Conservation (phyloP, 64 coral and sea anemone species). For the Montipora efflorescens region DNA sequence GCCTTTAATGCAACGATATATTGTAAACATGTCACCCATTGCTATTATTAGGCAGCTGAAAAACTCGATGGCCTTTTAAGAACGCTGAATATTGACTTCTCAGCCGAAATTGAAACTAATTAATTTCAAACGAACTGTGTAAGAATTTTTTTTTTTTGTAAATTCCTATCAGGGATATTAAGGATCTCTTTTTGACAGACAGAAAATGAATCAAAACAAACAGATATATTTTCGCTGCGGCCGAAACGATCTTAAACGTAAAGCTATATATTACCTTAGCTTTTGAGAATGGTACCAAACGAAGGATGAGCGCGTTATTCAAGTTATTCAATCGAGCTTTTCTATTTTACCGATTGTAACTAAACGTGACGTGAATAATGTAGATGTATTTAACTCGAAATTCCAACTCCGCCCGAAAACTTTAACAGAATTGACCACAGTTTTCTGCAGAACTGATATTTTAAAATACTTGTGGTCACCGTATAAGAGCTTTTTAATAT, state of each 20-base stretch:
- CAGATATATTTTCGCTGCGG: slow-evolving; percentile 17
- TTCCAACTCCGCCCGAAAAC: background rate
- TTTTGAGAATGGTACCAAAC: background rate
- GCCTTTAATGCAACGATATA: background rate
- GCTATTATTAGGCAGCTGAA: background rate
- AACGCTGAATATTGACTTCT: background rate
- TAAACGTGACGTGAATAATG: slow-evolving; percentile 29
- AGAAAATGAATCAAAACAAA: slow-evolving; percentile 2
- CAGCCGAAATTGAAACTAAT: background rate
- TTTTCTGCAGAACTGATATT: slow-evolving; percentile 23
- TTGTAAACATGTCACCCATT: background rate
- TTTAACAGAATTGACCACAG: slow-evolving; percentile 31
- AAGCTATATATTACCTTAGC: background rate
- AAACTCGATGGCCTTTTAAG: background rate
- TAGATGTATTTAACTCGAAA: background rate
- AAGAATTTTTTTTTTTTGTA: background rate
- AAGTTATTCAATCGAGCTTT: background rate
- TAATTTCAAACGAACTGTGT: slow-evolving; percentile 1
- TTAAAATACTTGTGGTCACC: slow-evolving; percentile 29
- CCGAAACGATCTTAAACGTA: background rate
- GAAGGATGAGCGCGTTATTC: background rate
- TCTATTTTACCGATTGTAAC: background rate
- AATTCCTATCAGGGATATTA: background rate
- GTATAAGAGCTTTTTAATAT: slow-evolving; percentile 14
- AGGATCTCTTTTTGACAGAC: background rate